Evolutionary conservation across 23 tunicate species (phyloP).

Genomic region (Trididemnum clinides): DNA sequence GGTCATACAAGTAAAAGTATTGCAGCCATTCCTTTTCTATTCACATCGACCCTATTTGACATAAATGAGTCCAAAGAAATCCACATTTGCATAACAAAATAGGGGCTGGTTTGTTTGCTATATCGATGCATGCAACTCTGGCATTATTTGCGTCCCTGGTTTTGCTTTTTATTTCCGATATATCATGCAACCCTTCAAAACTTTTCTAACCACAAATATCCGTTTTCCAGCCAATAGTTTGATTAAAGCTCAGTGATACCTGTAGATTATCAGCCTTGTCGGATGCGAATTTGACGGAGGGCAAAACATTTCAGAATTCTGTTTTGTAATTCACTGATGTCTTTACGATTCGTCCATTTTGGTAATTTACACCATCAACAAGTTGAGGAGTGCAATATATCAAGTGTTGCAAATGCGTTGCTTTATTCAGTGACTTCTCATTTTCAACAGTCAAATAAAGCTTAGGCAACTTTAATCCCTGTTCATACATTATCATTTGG

Average conservation of each 20-base stretch:
- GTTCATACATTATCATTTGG: background rate
- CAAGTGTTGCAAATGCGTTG: background rate
- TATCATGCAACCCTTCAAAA: background rate
- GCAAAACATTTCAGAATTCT: background rate
- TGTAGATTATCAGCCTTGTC: background rate
- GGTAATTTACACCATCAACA: background rate
- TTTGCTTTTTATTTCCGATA: background rate
- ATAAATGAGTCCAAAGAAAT: background rate
- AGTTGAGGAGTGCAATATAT: background rate
- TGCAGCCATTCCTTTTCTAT: background rate
- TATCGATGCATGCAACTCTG: background rate
- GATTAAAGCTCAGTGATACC: background rate
- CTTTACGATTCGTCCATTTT: background rate
- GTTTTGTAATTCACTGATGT: background rate
- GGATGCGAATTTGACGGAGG: background rate
- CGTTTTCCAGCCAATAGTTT: background rate
- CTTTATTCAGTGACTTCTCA: background rate
- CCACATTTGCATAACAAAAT: background rate
- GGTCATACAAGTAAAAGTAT: background rate
- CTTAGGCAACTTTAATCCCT: background rate
- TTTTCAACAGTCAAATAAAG: background rate
- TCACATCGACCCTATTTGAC: background rate
- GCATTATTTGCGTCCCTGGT: background rate
- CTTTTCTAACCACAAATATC: background rate
- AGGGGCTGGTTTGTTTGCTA: background rate